Evolutionary conservation across 2,797 vertebrate genomes (phyloP), one percentile per base, ranked within the genome.

Genomic region (Poecile montanus): DNA sequence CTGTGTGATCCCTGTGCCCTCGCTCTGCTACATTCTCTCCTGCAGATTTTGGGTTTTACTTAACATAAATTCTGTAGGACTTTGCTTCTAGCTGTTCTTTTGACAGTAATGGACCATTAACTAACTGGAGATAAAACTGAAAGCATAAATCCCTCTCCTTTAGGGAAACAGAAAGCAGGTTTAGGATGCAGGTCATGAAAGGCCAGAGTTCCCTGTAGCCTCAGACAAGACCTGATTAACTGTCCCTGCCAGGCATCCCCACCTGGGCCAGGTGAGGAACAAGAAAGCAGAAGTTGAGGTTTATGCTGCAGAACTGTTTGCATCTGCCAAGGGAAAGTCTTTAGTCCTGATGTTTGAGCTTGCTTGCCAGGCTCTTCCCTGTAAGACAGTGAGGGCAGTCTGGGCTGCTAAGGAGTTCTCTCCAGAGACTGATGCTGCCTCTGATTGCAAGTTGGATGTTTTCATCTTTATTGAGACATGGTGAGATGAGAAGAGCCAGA

Each of bases 81-180:
- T 97, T 96, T 76, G 94, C 76, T 81, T 85, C 86, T 70, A 56
- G 74, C 91, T 67, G 60, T 94, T 92, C 90, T 93, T 94, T 92
- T 94, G 95, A 94, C 82, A 95, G 82, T 93, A 96, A 95, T 93
- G 92, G 93, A 67, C 91, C 87, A 92, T 95, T 96, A 94, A 95
- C 89, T 79, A 68, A 89, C 45, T 83, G 81, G 88, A 91, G 85
- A 91, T 89, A 94, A 96, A 96, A 94, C 61, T 75, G 82, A 71
- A 92, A 91, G 92, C 32, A 29, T 93, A 94, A 96, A 95, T 95
- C 94, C 74, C 63, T 74, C 65, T 95, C 65, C 79, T 66, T 44
- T 34, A 65, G 68, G 95, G 93, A 94, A 96, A 91, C 76, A 65
- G 84, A 85, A 85, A 72, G 79, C 65, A 87, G 86, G 86, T 95